Evolutionary conservation across 1,140 invertebrate genomes (phyloP), one percentile per base, ranked within the genome.

Genomic region (Procambarus virginalis): DNA sequence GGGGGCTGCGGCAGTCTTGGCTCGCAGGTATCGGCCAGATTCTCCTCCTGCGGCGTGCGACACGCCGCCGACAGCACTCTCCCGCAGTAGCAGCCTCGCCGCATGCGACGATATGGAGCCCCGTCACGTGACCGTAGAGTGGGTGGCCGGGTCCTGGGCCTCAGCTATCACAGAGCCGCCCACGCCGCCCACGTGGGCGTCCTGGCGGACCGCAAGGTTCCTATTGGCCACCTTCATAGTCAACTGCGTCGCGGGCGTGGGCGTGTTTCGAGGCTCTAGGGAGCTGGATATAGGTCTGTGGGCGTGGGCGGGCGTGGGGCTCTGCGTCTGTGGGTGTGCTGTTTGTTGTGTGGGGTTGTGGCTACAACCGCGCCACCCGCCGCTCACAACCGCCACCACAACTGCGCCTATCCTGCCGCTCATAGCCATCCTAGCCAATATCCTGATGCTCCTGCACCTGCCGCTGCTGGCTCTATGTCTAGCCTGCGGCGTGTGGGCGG

Each of bases 281-380:
- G 58, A 83, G 78, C 79, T 91, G 34, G 84, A 81, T n/a, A 82
- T 86, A 20, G 87, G 87, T 0, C 22, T 82, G 81, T 87, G 84
- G 90, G 90, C 90, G 60, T 86, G 84, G 75, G 90, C 84, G 46
- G 90, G 90, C 8, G 90, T 86, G 45, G 90, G 81, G 3, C 78
- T 91, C 55, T 91, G 90, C 48, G 79, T 91, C 20, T 60, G 90
- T 49, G 90, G 90, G 48, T 91, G 90, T 81, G 22, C 87, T 6
- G 90, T 91, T 45, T 86, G 90, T 46, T 84, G 78, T 14, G 90
- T 86, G 17, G 90, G 90, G 1, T 51, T 91, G 20, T 91, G 84
- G 90, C 80, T 91, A 6, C 90, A 91, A 73, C 90, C 90, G 10
- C 79, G 80, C 58, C 80, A 91, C 75, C n/a, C n/a, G n/a, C 14